Evolutionary conservation across 2,113 vertebrate genomes (phyloP), one percentile per base, ranked within the genome.

Genomic region (Callionymus lyra): DNA sequence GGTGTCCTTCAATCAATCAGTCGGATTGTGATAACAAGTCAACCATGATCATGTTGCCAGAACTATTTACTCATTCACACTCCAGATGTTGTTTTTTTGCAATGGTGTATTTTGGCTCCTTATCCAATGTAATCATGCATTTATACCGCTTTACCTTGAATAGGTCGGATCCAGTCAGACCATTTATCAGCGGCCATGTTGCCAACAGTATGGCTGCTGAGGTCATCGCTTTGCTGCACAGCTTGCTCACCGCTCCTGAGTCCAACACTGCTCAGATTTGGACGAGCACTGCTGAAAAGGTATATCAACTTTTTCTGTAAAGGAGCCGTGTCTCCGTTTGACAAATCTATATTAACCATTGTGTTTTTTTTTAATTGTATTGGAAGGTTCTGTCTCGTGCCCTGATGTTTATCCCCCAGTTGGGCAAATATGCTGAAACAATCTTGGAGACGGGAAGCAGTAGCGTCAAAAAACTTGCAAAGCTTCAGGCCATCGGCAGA

Each of bases 141-240:
- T 10, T 16, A 12, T 44, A 3, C 11, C 10, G 31, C 21, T 44
- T 38, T 46, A 3, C 36, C 14, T 12, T 9, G 1, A 10, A 1
- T 33, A 98, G 95, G 66, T 93, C 94, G 0, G 95, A 98, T 45
- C 95, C 95, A 0, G 90, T 98, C 16, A 82, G 95, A 36, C 94
- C 95, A 0, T 98, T 98, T 63, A 98, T 98, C 73, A 98, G 95
- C 1, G 95, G 95, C 14, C 95, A 98, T 0, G 95, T 98, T 19
- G 95, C 95, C 3, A 98, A 98, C 79, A 98, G 95, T 72, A 98
- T 98, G 95, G 95, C 95, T 2, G 91, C 95, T 1, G 95, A 98
- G 72, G 94, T 98, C 50, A 98, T 98, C 0, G 95, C 94, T 50
- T 70, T 98, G 72, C 85, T 98, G 0, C 95, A 98, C 32, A 94